These are phyloP conservation scores for Ptyas mucosa DNA, from an alignment of 2,113 vertebrate species.

Conservation along the genomic window DNA sequence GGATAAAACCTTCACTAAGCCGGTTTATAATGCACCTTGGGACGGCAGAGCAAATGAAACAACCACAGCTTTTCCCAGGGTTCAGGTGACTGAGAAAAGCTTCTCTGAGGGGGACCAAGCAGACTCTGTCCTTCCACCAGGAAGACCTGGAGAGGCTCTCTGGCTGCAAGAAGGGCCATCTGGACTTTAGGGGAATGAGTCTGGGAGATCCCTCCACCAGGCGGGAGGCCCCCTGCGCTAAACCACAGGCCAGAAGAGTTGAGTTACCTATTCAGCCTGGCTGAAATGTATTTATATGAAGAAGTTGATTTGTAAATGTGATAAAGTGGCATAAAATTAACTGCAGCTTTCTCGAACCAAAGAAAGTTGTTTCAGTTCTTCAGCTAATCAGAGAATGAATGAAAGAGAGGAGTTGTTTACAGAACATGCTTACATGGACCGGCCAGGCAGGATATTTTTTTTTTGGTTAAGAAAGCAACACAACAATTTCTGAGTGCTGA, in stretches of 20 bases:
- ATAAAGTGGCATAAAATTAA: slow-evolving; percentile 7
- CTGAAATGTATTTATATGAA: background rate
- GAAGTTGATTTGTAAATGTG: background rate
- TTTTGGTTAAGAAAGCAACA: background rate
- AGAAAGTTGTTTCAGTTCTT: background rate
- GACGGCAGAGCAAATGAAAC: background rate
- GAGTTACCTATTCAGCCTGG: background rate
- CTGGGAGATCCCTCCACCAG: background rate
- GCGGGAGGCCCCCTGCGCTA: background rate
- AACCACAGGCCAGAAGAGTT: background rate
- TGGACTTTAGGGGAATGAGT: background rate
- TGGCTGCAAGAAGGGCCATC: background rate
- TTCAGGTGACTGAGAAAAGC: background rate
- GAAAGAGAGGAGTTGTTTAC: background rate
- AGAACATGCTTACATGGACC: background rate
- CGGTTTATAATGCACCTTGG: background rate
- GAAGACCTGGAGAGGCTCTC: background rate
- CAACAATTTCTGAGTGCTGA: background rate
- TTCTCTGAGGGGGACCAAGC: background rate
- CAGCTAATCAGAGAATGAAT: slow-evolving; percentile 3
- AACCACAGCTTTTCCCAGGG: background rate
- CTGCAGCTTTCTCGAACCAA: background rate
- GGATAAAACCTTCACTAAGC: background rate
- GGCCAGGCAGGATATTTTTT: background rate
- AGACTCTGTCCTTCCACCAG: background rate